Percentiles rank a stretch among this genome's conserved stretches.
Evolutionary conservation across 2,888 invertebrate genomes (phyloP).

Genomic region (Diaprepes abbreviatus): DNA sequence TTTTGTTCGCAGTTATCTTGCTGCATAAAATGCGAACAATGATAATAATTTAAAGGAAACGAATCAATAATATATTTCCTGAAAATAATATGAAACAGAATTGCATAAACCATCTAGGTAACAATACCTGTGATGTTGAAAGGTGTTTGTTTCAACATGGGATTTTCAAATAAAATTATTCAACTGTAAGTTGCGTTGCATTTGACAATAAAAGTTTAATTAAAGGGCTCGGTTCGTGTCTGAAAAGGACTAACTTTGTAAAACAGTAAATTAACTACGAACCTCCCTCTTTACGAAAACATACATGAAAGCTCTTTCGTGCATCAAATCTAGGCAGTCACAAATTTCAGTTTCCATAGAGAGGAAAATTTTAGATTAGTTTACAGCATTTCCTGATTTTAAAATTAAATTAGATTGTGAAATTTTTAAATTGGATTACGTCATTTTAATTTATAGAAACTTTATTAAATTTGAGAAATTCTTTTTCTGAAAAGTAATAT

Average conservation of each 20-base stretch:
- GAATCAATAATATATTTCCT: too few species aligned
- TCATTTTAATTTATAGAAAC: too few species aligned
- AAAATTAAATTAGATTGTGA: too few species aligned
- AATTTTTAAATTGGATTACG: too few species aligned
- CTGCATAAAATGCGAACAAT: too few species aligned
- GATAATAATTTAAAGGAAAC: too few species aligned
- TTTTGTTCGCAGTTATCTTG: too few species aligned
- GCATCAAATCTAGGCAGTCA: conserved; percentile 38
- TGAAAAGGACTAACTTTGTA: conserved; percentile 47
- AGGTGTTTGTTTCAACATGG: neutral
- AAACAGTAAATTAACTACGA: conserved; percentile 45
- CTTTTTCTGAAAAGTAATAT: too few species aligned
- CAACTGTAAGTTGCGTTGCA: conserved; percentile 27
- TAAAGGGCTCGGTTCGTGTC: conserved; percentile 37
- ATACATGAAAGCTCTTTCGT: conserved; percentile 44
- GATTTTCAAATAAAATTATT: conserved; percentile 28
- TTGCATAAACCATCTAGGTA: too few species aligned
- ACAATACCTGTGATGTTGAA: neutral
- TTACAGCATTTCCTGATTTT: neutral
- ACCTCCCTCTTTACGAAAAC: conserved; percentile 37
- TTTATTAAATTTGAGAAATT: too few species aligned
- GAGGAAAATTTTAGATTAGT: conserved; percentile 32
- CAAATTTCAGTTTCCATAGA: conserved; percentile 41
- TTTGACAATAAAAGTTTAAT: conserved; percentile 45
- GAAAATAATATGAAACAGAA: too few species aligned